Percentiles rank a stretch among this genome's conserved stretches.
Evolutionary conservation across 2,797 vertebrate genomes (phyloP).

Genomic region (Pseudocheirus occidentalis): DNA sequence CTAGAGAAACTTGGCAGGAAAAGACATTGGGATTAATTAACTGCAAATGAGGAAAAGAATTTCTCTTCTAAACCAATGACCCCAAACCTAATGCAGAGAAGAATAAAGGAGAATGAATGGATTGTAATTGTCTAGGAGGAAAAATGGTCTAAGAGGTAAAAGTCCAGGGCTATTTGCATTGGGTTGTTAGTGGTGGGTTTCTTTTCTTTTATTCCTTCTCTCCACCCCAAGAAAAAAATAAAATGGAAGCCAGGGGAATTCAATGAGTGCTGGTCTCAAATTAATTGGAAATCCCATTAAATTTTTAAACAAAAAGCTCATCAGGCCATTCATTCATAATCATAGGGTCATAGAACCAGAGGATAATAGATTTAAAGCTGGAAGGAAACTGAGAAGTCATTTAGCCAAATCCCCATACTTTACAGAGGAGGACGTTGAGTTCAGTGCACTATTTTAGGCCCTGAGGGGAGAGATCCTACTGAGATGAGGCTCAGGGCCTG

Average conservation of each 20-base stretch:
- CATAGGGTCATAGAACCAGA: neutral
- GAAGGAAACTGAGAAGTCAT: neutral
- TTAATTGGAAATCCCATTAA: conserved; percentile 55
- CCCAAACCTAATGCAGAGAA: conserved; percentile 31
- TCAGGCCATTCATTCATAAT: conserved; percentile 40
- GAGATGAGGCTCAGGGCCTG: neutral
- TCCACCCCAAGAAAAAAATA: neutral
- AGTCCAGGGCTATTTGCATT: neutral
- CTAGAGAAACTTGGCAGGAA: conserved; percentile 29
- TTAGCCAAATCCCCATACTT: neutral
- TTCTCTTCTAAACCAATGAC: conserved; percentile 48
- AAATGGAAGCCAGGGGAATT: conserved; percentile 35
- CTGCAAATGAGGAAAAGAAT: neutral
- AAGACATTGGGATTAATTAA: conserved; percentile 53
- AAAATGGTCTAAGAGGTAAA: conserved; percentile 12
- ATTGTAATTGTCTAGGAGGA: conserved; percentile 45
- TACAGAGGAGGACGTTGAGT: neutral
- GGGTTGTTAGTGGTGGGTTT: neutral
- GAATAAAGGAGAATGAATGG: neutral
- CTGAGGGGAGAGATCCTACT: neutral
- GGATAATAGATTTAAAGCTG: neutral
- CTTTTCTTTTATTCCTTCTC: neutral
- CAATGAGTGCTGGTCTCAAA: conserved; percentile 5
- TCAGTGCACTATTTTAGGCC: neutral
- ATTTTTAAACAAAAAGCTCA: conserved; percentile 34